These are phyloP conservation scores for Dromius quadrimaculatus DNA, from an alignment of 2,888 invertebrate species.

Conservation along the genomic window DNA sequence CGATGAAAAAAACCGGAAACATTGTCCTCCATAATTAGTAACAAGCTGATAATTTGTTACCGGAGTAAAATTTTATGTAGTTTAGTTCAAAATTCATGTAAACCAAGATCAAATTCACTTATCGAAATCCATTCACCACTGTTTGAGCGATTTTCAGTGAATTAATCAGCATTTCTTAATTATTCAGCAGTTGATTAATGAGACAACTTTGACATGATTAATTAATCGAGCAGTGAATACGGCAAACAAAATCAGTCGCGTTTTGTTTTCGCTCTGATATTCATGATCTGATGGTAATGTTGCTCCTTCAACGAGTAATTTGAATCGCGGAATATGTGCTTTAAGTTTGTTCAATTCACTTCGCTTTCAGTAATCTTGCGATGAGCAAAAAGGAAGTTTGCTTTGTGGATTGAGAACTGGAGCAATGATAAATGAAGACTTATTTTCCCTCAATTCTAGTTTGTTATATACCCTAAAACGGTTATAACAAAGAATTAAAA, in stretches of 20 bases:
- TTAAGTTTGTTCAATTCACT: conserved; percentile 17
- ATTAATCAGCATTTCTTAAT: conserved; percentile 50
- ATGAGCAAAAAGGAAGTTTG: not conserved
- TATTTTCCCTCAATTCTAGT: conserved; percentile 1
- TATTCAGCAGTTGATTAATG: conserved; percentile 45
- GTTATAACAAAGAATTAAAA: too few species aligned
- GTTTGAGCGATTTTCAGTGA: conserved; percentile 44
- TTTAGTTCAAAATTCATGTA: too few species aligned
- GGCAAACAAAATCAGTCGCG: conserved; percentile 46
- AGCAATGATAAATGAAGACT: conserved; percentile 13
- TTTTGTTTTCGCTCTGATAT: conserved; percentile 45
- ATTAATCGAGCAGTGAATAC: conserved; percentile 18
- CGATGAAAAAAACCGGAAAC: conserved; percentile 20
- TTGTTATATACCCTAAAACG: not conserved
- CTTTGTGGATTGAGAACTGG: conserved; percentile 1
- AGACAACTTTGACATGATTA: conserved; percentile 46
- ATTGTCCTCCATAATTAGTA: conserved; percentile 41
- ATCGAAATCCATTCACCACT: conserved; percentile 32
- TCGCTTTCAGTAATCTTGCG: conserved; percentile 2
- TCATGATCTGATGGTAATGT: conserved; percentile 35
- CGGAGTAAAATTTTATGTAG: too few species aligned
- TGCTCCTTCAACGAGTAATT: conserved; percentile 8
- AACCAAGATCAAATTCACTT: conserved; percentile 1
- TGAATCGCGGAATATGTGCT: conserved; percentile 13
- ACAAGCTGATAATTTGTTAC: conserved; percentile 16